These are phyloP conservation scores for Cardinalis cardinalis DNA, from an alignment of 2,113 vertebrate species.

Conservation along the genomic window DNA sequence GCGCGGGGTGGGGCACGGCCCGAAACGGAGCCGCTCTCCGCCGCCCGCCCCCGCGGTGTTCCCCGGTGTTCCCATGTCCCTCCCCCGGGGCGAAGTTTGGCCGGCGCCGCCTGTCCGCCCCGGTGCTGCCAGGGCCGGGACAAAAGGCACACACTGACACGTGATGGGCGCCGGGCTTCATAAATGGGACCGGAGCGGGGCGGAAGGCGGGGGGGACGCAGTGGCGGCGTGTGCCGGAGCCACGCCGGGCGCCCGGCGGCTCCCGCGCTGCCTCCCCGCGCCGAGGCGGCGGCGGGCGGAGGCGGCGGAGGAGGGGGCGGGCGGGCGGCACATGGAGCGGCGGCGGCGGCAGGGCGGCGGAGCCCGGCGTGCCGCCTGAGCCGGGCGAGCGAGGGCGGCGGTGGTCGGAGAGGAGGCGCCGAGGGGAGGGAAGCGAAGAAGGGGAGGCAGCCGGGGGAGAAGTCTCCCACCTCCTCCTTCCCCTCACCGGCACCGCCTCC, in stretches of 20 bases:
- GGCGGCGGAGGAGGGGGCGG: too few species aligned
- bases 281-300: too few species aligned
- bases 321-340: too few species aligned
- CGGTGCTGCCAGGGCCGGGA: neutral
- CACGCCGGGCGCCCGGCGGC: too few species aligned
- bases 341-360: too few species aligned
- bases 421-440: neutral
- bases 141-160: neutral
- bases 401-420: neutral
- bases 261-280: too few species aligned
- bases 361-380: too few species aligned
- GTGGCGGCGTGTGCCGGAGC: too few species aligned
- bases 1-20: too few species aligned
- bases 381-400: neutral
- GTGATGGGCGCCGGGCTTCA: neutral
- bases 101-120: neutral
- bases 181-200: neutral
- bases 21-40: too few species aligned
- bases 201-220: neutral
- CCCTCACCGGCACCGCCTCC: neutral
- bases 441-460: neutral
- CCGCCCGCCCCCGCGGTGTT: too few species aligned
- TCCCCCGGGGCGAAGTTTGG: neutral
- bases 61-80: neutral
- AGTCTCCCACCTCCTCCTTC: neutral